Percentiles rank a stretch among this genome's conserved stretches.
Conservation (phyloP, 2,888 invertebrate species). For the Cybosia mesomella region DNA sequence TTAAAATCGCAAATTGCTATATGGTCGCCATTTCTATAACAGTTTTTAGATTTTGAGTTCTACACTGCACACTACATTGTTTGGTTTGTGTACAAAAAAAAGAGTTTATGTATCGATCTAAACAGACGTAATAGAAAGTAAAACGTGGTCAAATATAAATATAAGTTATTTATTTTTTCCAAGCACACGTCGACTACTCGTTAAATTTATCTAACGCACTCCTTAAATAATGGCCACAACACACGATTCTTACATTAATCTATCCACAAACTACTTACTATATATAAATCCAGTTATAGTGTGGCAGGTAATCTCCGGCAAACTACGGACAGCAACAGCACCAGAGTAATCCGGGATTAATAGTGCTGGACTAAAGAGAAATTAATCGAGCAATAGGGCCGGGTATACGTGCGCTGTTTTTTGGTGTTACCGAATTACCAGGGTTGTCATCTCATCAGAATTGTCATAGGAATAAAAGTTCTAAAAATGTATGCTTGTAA, state of each 20-base stretch:
- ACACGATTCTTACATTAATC: neutral
- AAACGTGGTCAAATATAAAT: neutral
- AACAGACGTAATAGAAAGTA: neutral
- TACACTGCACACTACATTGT: too few species aligned
- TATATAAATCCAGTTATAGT: conserved; percentile 6
- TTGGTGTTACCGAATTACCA: neutral
- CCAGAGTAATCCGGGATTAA: conserved; percentile 44
- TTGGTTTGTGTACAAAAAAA: too few species aligned
- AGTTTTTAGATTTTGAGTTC: too few species aligned
- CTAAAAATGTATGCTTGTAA: too few species aligned
- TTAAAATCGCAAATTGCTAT: too few species aligned
- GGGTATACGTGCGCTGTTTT: conserved; percentile 20
- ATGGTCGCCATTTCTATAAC: too few species aligned
- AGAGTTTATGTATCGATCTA: neutral
- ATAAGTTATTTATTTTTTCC: neutral
- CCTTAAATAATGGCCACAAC: neutral
- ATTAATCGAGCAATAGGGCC: conserved; percentile 42
- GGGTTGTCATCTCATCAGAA: neutral
- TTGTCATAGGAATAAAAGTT: neutral
- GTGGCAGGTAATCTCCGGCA: conserved; percentile 25
- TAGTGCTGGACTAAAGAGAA: conserved; percentile 34
- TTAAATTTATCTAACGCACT: neutral
- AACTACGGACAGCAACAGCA: conserved; percentile 29
- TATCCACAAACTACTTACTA: conserved; percentile 11
- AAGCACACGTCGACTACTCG: neutral